Base-by-base conservation (phyloP, 2,888 invertebrate genomes). In the Andrena hattorfiana region DNA sequence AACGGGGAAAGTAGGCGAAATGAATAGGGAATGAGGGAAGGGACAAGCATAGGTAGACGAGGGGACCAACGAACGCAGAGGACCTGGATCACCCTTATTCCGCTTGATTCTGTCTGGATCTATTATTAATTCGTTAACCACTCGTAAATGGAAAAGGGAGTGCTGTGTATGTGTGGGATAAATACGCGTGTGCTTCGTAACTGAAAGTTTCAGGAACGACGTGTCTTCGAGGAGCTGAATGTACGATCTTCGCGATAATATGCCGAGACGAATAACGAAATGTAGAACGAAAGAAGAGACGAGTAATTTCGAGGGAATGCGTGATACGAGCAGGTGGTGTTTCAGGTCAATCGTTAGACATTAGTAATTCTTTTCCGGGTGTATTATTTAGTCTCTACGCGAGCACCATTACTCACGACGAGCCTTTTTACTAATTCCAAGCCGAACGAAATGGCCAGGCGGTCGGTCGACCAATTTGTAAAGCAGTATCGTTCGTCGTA, bases 11-110 rank as follows among this genome's bases (percentile, higher is more conserved):
- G 69, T 75, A 75, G 70, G 32, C 64, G 75, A 80, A 67, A 81
- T 81, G 78, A 81, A 81, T 81, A 78, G 67, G 54, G 81, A 78
- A 81, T 80, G 82, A 82, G 68, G 56, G 5, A 60, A 49, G 67
- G 70, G 82, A 67, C 80, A 48, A 51, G 54, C 32, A 20, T 56
- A 56, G 26, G 48, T 62, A 62, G 54, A 67, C 42, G 13, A 48
- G 16, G 59, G 42, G 16, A 16, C 28, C 26, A 67, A 62, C 66
- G 26, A 48, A 67, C 60, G 62, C 26, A 26, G 42, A n/a, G 16
- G 16, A 20, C 42, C 30, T 20, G 20, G 2, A 3, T 28, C 4
- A 51, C 16, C 54, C 23, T 54, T 23, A 54, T 54, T 54, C 20
- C 54, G 54, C 54, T 23, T 54, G 54, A 54, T 54, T 54, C 54